Evolutionary conservation across 2,797 vertebrate species (phyloP), one percentile per base, ranked within the genome.

Genomic region (Echeneis naucrates): DNA sequence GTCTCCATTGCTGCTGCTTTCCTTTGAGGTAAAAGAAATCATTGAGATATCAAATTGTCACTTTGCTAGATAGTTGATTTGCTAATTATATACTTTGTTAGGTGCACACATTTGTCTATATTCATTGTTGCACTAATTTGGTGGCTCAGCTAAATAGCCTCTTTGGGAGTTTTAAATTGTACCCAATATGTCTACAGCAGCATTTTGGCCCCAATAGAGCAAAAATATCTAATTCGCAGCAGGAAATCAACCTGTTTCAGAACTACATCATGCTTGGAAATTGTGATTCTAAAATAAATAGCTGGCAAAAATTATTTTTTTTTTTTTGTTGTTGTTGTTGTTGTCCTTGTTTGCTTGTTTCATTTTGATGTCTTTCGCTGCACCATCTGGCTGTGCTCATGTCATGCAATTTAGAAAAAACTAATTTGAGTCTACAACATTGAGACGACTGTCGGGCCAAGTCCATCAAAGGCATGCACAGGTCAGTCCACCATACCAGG

Each of bases 391-490:
- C 92, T 93, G 92, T 90, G 89, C 90, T 91, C 86, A 19, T 52
- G 67, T 84, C 92, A 92, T 94, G 91, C 92, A 84, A 47, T 70
- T 81, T 66, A 59, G 55, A 37, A 8, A n/a, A 6, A 78, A 37
- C 71, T 12, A 70, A 67, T 83, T 57, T 51, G 77, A 72, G 71
- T 84, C 62, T 48, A 44, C 70, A 51, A 86, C 81, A 81, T 32
- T 27, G 62, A 78, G 77, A 58, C 66, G 60, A 76, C 68, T 77
- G 62, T 60, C 78, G 77, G 81, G 61, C 78, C 77, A 81, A 89
- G 83, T 83, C 80, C 89, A 94, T 91, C 86, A 93, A 93, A 93
- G 88, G 89, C 92, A 91, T 93, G 93, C 93, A 93, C 93, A 89
- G 90, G 90, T 93, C 90, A 93, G 92, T 94, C 89, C 88, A 91